phyloP scores from a whole-genome alignment of 2,888 invertebrate genomes.

The Orchesellides sinensis region DNA sequence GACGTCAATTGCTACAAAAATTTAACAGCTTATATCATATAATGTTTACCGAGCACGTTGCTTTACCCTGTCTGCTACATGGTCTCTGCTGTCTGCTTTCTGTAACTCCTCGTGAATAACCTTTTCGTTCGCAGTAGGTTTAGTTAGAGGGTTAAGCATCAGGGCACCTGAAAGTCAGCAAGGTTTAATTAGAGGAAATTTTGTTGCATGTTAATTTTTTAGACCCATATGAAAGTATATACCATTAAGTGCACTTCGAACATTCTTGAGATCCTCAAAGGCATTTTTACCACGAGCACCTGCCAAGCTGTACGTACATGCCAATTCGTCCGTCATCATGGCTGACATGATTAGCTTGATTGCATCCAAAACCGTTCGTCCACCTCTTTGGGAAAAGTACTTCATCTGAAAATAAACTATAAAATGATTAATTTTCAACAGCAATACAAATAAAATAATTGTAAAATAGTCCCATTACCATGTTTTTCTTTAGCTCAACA shows the following conservation, averaged over 20 bases:
- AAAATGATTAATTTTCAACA: too few species aligned
- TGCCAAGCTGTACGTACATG: background rate
- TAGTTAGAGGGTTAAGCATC: background rate
- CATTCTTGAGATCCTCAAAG: background rate
- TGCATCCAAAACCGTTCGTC: background rate
- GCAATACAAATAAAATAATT: too few species aligned
- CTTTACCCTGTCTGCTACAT: too few species aligned
- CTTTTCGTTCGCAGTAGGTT: background rate
- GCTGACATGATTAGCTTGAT: background rate
- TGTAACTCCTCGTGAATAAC: background rate
- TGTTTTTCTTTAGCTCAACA: too few species aligned
- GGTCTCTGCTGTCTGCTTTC: too few species aligned
- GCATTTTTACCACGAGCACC: background rate
- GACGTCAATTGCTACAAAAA: too few species aligned
- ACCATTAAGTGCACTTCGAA: background rate
- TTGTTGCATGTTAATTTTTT: background rate
- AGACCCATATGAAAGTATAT: background rate
- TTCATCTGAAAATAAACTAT: background rate
- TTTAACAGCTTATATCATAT: too few species aligned
- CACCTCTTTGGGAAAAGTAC: background rate
- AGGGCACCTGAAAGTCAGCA: background rate
- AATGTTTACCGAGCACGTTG: too few species aligned
- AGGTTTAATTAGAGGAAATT: too few species aligned
- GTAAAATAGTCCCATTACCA: too few species aligned
- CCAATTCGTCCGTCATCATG: background rate